Base-by-base conservation (phyloP, 2,113 vertebrate species). In the Upupa epops region DNA sequence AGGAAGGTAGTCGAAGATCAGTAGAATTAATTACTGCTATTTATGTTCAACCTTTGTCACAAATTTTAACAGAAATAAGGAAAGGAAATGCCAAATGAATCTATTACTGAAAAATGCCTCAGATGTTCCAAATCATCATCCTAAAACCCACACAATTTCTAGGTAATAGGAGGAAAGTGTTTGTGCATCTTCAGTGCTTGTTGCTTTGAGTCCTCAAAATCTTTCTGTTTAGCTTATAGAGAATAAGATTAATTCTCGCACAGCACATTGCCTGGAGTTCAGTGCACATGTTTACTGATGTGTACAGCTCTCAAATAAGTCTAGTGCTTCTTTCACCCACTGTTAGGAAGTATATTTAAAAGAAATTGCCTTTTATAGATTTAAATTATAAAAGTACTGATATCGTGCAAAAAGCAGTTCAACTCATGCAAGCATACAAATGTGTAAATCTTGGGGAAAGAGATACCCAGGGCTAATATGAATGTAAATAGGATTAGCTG, bases 401-500 rank as follows among this genome's bases (percentile, higher is more conserved):
- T 98, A 98, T 97, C 97, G 97, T 98, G 98, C 98, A 97, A 96
- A 97, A 97, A 97, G 97, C 97, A 97, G 95, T 97, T 98, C 97
- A 98, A 98, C 96, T 98, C 98, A 98, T 98, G 98, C 97, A 98
- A 98, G 97, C 98, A 98, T 98, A 98, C 97, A 98, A 98, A 99
- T 98, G 97, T 97, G 97, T 96, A 98, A 98, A 98, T 98, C 98
- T 98, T 95, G 97, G 97, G 98, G 98, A 97, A 98, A 98, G 98
- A 97, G 97, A 98, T 98, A 98, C 97, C 96, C 96, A 96, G 95
- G 98, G 97, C 97, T 98, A 98, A 98, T 98, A 98, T 98, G 98
- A 99, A 99, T 98, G 98, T 98, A 98, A 99, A 99, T 99, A 98
- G 98, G 98, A 99, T 99, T 98, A 99, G 97, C 97, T 96, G 96